Evolutionary conservation across 2,888 invertebrate species (phyloP).

Genomic region (Leptopilina syphax): DNA sequence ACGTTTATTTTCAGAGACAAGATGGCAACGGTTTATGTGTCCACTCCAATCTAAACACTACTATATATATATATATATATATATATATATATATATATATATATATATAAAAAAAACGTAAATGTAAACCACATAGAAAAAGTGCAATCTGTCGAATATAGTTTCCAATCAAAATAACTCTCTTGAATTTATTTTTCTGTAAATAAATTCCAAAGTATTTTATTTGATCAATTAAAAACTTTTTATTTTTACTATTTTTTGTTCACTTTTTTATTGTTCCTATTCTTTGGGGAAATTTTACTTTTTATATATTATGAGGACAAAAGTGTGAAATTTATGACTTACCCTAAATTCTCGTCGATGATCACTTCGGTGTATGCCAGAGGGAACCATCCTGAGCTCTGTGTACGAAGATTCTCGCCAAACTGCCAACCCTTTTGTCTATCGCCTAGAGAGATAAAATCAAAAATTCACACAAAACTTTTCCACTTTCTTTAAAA

Average conservation of each 20-base stretch:
- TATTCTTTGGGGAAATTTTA: neutral
- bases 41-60: neutral
- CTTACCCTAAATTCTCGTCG: slow-evolving; percentile 83
- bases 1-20: slow-evolving; percentile 22
- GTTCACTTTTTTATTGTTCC: neutral
- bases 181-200: too few species aligned
- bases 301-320: too few species aligned
- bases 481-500: too few species aligned
- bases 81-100: too few species aligned
- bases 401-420: slow-evolving; percentile 94
- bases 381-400: slow-evolving; percentile 96
- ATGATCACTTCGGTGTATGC: slow-evolving; percentile 93
- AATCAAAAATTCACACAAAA: neutral
- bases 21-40: slow-evolving; percentile 17
- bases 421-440: slow-evolving; percentile 98
- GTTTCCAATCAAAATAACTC: neutral
- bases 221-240: too few species aligned
- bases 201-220: too few species aligned
- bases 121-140: too few species aligned
- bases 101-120: too few species aligned
- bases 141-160: neutral
- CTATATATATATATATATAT: neutral
- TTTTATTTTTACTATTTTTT: too few species aligned
- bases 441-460: slow-evolving; percentile 81
- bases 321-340: slow-evolving; percentile 35